Evolutionary conservation across 2,113 vertebrate genomes (phyloP).

Genomic region (Crotalus tigris): DNA sequence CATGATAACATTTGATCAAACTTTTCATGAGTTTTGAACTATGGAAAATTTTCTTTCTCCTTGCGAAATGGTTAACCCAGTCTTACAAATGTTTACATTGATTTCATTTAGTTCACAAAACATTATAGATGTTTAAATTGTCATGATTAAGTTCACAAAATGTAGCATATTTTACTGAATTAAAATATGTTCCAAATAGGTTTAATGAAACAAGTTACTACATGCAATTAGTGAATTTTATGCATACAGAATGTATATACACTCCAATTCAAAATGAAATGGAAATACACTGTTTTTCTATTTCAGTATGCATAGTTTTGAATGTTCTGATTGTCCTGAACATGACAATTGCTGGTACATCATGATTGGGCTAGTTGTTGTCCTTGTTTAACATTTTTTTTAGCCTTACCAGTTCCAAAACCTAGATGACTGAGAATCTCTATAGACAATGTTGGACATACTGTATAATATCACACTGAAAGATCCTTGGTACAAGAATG

Average conservation of each 20-base stretch:
- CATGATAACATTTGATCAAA: constrained; percentile 27
- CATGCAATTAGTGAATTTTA: background rate
- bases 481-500: too few species aligned
- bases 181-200: background rate
- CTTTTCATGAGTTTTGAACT: constrained; percentile 9
- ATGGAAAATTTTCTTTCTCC: background rate
- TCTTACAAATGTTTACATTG: constrained; percentile 1
- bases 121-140: constrained; percentile 1
- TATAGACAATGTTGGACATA: too few species aligned
- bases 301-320: background rate
- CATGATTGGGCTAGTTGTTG: background rate
- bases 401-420: background rate
- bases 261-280: background rate
- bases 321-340: background rate
- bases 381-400: background rate
- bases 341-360: background rate
- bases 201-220: background rate
- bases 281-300: background rate
- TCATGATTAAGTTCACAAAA: background rate
- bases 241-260: background rate
- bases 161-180: background rate
- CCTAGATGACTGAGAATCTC: too few species aligned
- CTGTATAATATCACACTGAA: too few species aligned
- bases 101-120: background rate
- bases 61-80: background rate